Percentiles rank a stretch among this genome's conserved stretches.
phyloP scores from a whole-genome alignment of 2,888 invertebrate species.

The Perithous albicinctus region DNA sequence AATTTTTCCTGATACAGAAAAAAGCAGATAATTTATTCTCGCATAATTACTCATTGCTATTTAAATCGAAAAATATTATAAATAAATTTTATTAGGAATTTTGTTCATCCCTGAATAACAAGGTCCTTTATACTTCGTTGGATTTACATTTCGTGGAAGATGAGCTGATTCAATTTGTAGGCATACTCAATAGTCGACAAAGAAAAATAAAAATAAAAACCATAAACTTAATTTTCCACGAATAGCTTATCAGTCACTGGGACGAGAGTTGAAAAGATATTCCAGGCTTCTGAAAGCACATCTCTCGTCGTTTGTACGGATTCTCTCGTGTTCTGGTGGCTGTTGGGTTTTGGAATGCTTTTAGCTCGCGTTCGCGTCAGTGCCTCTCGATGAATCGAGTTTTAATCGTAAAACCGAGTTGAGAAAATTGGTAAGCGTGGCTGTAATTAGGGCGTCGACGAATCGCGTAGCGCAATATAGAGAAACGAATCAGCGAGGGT shows the following conservation, averaged over 20 bases:
- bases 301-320: not conserved
- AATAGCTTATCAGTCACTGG: constrained; percentile 8
- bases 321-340: not conserved
- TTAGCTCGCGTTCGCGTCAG: not conserved
- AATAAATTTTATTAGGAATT: not conserved
- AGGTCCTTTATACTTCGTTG: not conserved
- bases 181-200: not conserved
- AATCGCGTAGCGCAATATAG: not conserved
- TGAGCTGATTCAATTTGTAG: not conserved
- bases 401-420: constrained; percentile 14
- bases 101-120: not conserved
- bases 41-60: not conserved
- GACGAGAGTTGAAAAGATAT: not conserved
- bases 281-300: constrained; percentile 12
- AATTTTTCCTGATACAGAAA: not conserved
- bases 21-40: not conserved
- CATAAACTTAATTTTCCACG: not conserved
- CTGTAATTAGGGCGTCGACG: not conserved
- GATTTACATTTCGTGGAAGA: not conserved
- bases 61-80: not conserved
- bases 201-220: not conserved
- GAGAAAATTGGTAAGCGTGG: not conserved
- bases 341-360: no score
- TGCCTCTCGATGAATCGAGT: constrained; percentile 5
- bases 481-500: constrained; percentile 11